A percentile compares a stretch with the other conserved stretches of the same genome.
phyloP scores from a whole-genome alignment of 2,113 vertebrate species.

The Aythya baeri region DNA sequence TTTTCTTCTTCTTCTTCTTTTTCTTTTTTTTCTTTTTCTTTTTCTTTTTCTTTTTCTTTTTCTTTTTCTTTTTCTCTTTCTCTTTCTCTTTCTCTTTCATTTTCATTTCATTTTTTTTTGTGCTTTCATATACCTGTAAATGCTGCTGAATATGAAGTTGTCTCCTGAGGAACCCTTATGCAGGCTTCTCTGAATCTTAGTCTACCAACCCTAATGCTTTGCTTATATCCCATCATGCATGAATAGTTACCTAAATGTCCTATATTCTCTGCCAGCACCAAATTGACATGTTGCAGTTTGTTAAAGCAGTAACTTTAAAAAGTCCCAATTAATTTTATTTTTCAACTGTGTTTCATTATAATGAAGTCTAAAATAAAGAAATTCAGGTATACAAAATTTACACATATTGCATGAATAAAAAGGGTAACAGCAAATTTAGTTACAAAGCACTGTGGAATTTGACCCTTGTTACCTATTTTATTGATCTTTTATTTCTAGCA shows the following conservation, averaged over 20 bases:
- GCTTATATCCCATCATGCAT: fast-evolving
- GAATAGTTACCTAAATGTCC: neutral
- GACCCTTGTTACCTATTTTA: neutral
- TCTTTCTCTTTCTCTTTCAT: too few species aligned
- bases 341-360: neutral
- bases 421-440: neutral
- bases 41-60: too few species aligned
- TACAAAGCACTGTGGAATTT: neutral
- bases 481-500: neutral
- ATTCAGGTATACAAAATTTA: neutral
- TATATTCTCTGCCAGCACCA: neutral
- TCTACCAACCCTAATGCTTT: neutral
- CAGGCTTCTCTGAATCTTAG: neutral
- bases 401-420: neutral
- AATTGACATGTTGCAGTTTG: neutral
- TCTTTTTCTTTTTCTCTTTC: too few species aligned
- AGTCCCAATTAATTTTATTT: neutral
- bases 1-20: too few species aligned
- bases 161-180: neutral
- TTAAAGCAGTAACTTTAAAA: neutral
- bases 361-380: neutral
- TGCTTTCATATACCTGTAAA: neutral
- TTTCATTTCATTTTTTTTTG: too few species aligned
- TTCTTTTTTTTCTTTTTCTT: too few species aligned
- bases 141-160: neutral